phyloP scores from a whole-genome alignment of 2,888 invertebrate genomes.

The Hipparchia sbordonii region DNA sequence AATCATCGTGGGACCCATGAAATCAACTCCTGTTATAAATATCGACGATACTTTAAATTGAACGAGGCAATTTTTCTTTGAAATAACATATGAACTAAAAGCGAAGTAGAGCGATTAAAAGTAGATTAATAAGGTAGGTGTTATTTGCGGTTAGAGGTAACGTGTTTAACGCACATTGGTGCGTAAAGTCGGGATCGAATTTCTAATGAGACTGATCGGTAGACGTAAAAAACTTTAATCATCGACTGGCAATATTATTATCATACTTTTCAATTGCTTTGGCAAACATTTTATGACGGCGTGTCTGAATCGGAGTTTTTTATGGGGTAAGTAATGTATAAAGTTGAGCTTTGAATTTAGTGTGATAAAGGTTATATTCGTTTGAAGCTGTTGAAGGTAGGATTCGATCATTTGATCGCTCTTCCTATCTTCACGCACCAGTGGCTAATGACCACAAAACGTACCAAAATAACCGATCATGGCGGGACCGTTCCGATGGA shows the following conservation, averaged over 20 bases:
- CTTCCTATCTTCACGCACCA: constrained; percentile 16
- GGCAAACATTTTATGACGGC: constrained; percentile 9
- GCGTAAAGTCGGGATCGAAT: constrained; percentile 18
- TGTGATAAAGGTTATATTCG: neutral
- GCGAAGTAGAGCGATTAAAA: neutral
- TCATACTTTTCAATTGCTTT: constrained; percentile 13
- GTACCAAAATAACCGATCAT: constrained; percentile 61
- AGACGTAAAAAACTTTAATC: constrained; percentile 7
- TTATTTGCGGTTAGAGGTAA: constrained; percentile 15
- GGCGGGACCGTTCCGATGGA: constrained; percentile 49
- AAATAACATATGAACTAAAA: neutral
- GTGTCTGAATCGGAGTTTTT: neutral
- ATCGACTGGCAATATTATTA: neutral
- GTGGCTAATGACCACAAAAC: constrained; percentile 35
- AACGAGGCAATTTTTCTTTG: neutral
- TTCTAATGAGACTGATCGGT: constrained; percentile 18
- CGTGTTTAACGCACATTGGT: constrained; percentile 19
- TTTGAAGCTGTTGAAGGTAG: neutral
- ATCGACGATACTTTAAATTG: neutral
- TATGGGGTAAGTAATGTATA: neutral
- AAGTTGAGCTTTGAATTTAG: neutral
- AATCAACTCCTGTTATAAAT: neutral
- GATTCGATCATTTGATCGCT: constrained; percentile 12
- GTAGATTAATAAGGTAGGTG: constrained; percentile 12
- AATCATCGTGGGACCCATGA: neutral